These are phyloP conservation scores for Sebastes oblongus DNA, from an alignment of 2,797 vertebrate species.

Conservation along the genomic window DNA sequence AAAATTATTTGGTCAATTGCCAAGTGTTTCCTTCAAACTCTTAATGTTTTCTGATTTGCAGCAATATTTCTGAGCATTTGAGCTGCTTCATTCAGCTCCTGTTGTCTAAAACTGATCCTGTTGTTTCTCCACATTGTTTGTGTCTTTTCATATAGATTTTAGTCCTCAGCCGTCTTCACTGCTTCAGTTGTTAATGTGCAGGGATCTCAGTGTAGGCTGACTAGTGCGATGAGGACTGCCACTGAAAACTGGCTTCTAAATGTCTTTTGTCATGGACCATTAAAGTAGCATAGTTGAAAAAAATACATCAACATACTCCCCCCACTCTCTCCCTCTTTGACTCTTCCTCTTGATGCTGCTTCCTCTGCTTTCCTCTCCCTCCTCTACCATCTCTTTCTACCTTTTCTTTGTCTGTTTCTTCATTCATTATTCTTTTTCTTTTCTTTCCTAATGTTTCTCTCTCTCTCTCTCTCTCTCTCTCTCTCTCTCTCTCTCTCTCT, in stretches of 20 bases:
- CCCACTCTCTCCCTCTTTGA: background rate
- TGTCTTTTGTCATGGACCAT: slow-evolving; percentile 47
- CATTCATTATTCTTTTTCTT: background rate
- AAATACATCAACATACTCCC: slow-evolving; percentile 16
- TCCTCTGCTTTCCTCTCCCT: no score
- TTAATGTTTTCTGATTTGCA: background rate
- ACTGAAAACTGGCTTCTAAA: slow-evolving; percentile 30
- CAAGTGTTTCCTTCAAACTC: background rate
- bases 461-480: no score
- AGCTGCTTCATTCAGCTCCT: background rate
- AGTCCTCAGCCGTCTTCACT: slow-evolving; percentile 17
- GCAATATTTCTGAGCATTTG: background rate
- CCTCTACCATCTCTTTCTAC: no score
- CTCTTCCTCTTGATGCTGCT: background rate
- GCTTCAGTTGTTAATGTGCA: slow-evolving; percentile 7
- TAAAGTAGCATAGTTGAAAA: slow-evolving; percentile 34
- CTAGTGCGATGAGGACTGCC: background rate
- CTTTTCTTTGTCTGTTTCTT: background rate
- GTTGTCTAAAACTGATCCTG: background rate
- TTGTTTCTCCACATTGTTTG: background rate
- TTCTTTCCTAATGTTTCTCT: background rate
- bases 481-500: no score
- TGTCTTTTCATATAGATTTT: slow-evolving; percentile 3
- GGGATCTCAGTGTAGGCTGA: slow-evolving; percentile 26
- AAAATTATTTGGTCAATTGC: background rate